Percentiles rank a stretch among this genome's conserved stretches.
Evolutionary conservation across 2,797 vertebrate genomes (phyloP).

Genomic region (Jordanella pulchra): DNA sequence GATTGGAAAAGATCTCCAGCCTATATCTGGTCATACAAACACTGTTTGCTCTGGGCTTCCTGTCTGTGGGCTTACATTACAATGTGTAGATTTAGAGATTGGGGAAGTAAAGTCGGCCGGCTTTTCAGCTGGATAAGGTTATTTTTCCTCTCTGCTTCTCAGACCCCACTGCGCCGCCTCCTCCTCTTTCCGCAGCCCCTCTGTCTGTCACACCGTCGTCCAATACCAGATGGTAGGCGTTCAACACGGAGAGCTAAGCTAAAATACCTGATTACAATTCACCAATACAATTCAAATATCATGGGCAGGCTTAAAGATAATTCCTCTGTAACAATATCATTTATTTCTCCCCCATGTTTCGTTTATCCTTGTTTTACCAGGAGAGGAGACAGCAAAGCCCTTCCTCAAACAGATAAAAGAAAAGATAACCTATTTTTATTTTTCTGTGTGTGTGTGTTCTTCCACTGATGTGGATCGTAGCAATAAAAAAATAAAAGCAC

Average conservation of each 20-base stretch:
- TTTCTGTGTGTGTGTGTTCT: conserved; percentile 40
- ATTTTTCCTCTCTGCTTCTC: conserved; percentile 77
- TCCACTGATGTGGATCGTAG: conserved; percentile 35
- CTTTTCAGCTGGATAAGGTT: conserved; percentile 86
- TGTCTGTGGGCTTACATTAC: conserved; percentile 91
- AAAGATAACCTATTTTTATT: conserved; percentile 74
- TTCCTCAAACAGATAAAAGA: conserved; percentile 91
- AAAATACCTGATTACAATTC: conserved; percentile 99
- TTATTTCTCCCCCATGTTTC: conserved; percentile 92
- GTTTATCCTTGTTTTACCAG: conserved; percentile 91
- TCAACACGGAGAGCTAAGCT: conserved; percentile 91
- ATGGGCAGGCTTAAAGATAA: conserved; percentile 93
- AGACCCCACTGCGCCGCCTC: conserved; percentile 60
- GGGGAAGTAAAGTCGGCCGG: conserved; percentile 87
- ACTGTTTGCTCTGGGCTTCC: conserved; percentile 91
- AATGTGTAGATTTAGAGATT: conserved; percentile 98
- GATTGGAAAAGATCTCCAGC: conserved; percentile 80
- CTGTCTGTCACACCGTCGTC: conserved; percentile 79
- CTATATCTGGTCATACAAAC: conserved; percentile 80
- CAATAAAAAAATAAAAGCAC: conserved; percentile 23
- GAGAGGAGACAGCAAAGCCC: conserved; percentile 88
- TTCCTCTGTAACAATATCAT: conserved; percentile 97
- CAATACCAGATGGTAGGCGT: conserved; percentile 86
- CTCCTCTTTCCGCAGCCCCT: conserved; percentile 21
- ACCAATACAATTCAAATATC: conserved; percentile 88